Conservation (phyloP, 1,140 invertebrate species). For the Zeugodacus cucurbitae region DNA sequence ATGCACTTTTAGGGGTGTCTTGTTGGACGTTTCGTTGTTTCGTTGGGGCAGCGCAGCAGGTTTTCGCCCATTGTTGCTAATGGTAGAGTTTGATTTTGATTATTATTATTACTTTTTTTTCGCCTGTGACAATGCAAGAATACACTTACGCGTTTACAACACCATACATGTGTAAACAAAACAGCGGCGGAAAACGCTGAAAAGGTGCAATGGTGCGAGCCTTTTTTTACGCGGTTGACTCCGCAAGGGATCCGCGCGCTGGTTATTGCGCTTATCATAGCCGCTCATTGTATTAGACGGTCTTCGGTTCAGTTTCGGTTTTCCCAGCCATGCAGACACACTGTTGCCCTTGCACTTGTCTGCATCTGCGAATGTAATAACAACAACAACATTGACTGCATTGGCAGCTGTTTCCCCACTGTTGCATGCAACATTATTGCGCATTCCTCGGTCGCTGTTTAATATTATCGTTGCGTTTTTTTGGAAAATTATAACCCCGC, state of each 20-base stretch:
- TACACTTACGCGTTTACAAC: not conserved
- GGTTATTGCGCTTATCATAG: not conserved
- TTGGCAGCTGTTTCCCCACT: not conserved
- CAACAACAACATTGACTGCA: not conserved
- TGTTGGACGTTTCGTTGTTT: not conserved
- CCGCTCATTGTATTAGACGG: not conserved
- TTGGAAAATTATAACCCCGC: not conserved
- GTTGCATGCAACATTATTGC: conserved; percentile 24
- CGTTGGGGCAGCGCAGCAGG: not conserved
- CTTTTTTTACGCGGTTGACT: not conserved
- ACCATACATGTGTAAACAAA: not conserved
- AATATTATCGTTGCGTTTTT: not conserved
- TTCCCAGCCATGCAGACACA: not conserved
- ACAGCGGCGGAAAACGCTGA: not conserved
- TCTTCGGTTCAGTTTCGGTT: not conserved
- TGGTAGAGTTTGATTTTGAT: not conserved
- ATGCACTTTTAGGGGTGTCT: not conserved
- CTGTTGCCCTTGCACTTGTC: not conserved
- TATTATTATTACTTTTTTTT: not conserved
- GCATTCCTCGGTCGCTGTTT: not conserved
- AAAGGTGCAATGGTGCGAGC: not conserved
- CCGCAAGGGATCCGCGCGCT: not conserved
- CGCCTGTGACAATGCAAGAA: not conserved
- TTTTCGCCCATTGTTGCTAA: conserved; percentile 10
- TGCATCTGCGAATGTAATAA: conserved; percentile 1